These are phyloP conservation scores for Pterobdella sp. DNA, from an alignment of 2,888 invertebrate species.

Conservation along the genomic window DNA sequence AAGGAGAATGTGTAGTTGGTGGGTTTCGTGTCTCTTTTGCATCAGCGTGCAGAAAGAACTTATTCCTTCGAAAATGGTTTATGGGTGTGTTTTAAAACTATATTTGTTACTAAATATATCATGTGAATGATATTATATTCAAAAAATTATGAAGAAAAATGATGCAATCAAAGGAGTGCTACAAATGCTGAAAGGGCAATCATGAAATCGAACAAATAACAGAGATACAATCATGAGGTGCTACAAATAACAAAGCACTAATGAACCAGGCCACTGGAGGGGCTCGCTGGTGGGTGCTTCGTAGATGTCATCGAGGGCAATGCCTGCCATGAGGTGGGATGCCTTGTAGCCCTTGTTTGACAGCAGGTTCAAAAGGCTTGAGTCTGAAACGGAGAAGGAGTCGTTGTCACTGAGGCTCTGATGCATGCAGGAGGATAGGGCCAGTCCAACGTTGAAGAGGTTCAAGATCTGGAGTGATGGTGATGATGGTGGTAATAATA, in stretches of 20 bases:
- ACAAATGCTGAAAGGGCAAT: too few species aligned
- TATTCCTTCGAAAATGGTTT: constrained; percentile 60
- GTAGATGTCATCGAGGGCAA: constrained; percentile 56
- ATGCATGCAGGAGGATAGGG: constrained; percentile 95
- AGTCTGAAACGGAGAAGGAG: constrained; percentile 47
- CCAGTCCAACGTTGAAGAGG: constrained; percentile 68
- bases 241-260: not conserved
- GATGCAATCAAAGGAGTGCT: too few species aligned
- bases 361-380: constrained; percentile 35
- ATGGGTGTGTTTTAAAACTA: not conserved
- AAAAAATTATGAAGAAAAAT: too few species aligned
- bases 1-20: constrained; percentile 78
- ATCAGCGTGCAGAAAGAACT: constrained; percentile 81
- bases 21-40: constrained; percentile 84
- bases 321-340: constrained; percentile 63
- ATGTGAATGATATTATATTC: too few species aligned
- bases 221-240: too few species aligned
- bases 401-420: constrained; percentile 76
- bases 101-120: too few species aligned
- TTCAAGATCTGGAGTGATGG: not conserved
- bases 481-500: not conserved
- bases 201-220: too few species aligned
- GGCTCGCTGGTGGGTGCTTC: constrained; percentile 46
- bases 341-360: constrained; percentile 52
- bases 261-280: constrained; percentile 49